Base-by-base conservation (phyloP, 2,888 invertebrate genomes). In the Ophion slaviceki region DNA sequence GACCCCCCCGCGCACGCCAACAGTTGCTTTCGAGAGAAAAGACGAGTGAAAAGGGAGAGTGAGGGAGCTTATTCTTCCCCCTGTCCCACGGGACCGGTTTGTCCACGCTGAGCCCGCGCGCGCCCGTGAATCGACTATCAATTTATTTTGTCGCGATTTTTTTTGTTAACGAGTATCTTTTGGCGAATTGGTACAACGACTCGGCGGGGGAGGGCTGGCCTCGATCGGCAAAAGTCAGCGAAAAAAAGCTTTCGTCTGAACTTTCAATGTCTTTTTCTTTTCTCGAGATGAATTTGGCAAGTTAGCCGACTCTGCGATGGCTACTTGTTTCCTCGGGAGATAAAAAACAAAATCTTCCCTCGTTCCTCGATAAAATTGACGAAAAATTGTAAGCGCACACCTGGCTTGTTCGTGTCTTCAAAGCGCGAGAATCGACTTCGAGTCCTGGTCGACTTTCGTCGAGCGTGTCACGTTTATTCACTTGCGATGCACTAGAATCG, bases 51-150 rank as follows among this genome's bases (percentile, higher is more conserved):
- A 45, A 70, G 75, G 71, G 57, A 36, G 62, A 85, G 68, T 79
- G 67, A 82, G 47, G 59, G 71, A 71, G 45, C 57, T 10, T 45
- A 59, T 80, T 90, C 90, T 80, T 90, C 90, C 89, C 88, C 88
- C 84, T 83, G 88, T 92, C 91, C 90, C 92, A 83, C 79, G 93
- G 92, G 93, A 93, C 90, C 92, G 91, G 93, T 93, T 93, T 92
- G 88, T 88, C 88, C 89, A 82, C 81, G 89, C 75, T 59, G 77
- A 71, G 11, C 17, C 28, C 79, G 6, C 74, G 28, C 71, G 53
- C 88, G 80, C 83, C 85, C 91, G 91, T 91, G 90, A 92, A 92
- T 92, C 91, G 92, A 90, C 92, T 91, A 93, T 92, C 92, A 92
- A 93, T 92, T 93, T 93, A 92, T 92, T 92, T 88, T 90, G 88